Evolutionary conservation across 1,140 invertebrate species (phyloP), one percentile per base, ranked within the genome.

Genomic region (Penaeus japonicus): DNA sequence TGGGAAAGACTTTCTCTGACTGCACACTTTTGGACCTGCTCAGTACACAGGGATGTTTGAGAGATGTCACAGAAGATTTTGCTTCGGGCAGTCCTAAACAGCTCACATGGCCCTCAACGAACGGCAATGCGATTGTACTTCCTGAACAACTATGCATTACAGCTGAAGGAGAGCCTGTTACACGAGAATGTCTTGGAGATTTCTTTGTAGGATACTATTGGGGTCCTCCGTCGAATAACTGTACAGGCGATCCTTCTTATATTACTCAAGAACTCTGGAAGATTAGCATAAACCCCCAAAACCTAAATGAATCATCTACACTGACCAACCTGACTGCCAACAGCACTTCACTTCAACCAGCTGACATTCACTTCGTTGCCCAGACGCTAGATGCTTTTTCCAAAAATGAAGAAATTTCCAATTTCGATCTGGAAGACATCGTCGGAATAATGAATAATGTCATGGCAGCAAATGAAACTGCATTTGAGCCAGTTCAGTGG

Each of bases 181-280:
- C 87, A 39, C 80, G 87, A 22, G 77, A 87, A 30, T 90, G 90
- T 65, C 18, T 59, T 22, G 90, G 90, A 47, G 62, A 89, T 53
- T 90, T 90, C 65, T 32, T 78, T n/a, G 70, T 59, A 17, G 90
- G 90, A 22, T 90, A 89, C 62, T 78, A 62, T 24, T 90, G 90
- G 90, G 59, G 47, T 57, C 57, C 55, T 10, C 83, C 82, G 4
- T 62, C 57, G 2, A 32, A 57, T 15, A 79, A 57, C 27, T 90
- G 87, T 79, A 79, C 83, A 4, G 90, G 84, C 4, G 39, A 77
- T 24, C 84, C 80, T 30, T 78, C 87, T 18, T 39, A 78, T n/a
- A n/a, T 87, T n/a, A 90, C 90, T 1, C 32, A 30, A 30, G 55
- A 53, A 18, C 73, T 90, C 15, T 84, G 87, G 80, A 27, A 62